Evolutionary conservation across 2,113 vertebrate genomes (phyloP).

Genomic region (Cinclus mexicanus): DNA sequence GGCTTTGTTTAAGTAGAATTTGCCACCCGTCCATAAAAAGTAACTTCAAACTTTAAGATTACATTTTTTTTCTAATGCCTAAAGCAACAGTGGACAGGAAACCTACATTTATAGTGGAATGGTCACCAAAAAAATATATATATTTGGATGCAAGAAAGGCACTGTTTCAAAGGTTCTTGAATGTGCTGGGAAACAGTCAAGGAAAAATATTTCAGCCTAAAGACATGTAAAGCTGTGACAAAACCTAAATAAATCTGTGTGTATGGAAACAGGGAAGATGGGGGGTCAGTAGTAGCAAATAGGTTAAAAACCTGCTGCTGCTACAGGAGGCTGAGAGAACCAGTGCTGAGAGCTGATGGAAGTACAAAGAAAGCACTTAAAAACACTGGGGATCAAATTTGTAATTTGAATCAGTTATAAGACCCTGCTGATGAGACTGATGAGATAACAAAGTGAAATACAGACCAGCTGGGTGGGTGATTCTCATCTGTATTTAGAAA

Average conservation of each 20-base stretch:
- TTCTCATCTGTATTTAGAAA: neutral
- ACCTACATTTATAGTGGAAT: neutral
- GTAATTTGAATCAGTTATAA: neutral
- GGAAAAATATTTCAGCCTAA: neutral
- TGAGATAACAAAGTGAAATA: neutral
- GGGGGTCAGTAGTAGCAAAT: neutral
- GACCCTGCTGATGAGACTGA: neutral
- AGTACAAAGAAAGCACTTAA: neutral
- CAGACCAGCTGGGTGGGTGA: fast-evolving
- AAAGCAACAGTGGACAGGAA: neutral
- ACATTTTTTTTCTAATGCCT: neutral
- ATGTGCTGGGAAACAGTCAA: neutral
- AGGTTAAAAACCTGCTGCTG: neutral
- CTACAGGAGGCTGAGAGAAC: neutral
- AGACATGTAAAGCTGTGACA: neutral
- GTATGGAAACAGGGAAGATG: neutral
- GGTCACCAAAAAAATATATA: neutral
- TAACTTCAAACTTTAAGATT: neutral
- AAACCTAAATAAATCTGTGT: neutral
- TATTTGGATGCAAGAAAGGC: neutral
- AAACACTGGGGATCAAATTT: neutral
- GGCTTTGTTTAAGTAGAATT: neutral
- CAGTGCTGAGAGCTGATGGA: neutral
- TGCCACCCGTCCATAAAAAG: neutral
- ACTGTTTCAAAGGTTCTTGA: neutral